These are phyloP conservation scores for Agrotis ipsilon DNA, from an alignment of 2,888 invertebrate genomes.

Conservation along the genomic window DNA sequence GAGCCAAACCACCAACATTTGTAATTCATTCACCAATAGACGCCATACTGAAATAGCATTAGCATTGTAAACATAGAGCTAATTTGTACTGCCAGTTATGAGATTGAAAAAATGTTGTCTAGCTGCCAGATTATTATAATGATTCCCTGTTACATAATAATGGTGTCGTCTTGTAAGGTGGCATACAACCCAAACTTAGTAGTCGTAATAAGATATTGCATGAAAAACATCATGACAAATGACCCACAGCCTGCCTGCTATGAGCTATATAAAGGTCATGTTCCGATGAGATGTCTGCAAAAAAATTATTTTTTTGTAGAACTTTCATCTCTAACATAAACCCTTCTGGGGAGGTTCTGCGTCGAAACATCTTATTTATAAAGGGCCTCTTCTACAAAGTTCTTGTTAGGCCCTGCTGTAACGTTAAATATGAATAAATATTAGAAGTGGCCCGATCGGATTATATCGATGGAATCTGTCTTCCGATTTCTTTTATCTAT, in stretches of 20 bases:
- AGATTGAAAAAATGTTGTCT: conserved; percentile 23
- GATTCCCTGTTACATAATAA: background rate
- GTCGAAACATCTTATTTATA: background rate
- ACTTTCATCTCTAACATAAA: background rate
- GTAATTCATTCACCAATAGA: conserved; percentile 11
- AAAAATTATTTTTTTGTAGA: background rate
- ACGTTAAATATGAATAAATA: background rate
- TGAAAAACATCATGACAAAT: too few relatives aligned
- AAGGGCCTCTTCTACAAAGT: background rate
- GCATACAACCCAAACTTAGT: background rate
- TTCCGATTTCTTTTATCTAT: background rate
- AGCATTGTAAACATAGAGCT: conserved; percentile 20
- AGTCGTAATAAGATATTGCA: background rate
- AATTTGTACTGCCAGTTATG: conserved; percentile 23
- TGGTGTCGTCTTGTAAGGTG: background rate
- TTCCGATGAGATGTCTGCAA: background rate
- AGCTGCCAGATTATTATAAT: background rate
- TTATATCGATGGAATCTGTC: too few relatives aligned
- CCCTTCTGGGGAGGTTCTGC: accelerated
- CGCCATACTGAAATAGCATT: conserved; percentile 28
- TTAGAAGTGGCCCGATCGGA: too few relatives aligned
- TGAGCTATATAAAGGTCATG: background rate
- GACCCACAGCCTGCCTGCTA: background rate
- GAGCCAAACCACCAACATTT: conserved; percentile 34
- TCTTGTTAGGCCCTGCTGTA: background rate